phyloP scores from a whole-genome alignment of 2,113 vertebrate species.

The Gambusia holbrooki region DNA sequence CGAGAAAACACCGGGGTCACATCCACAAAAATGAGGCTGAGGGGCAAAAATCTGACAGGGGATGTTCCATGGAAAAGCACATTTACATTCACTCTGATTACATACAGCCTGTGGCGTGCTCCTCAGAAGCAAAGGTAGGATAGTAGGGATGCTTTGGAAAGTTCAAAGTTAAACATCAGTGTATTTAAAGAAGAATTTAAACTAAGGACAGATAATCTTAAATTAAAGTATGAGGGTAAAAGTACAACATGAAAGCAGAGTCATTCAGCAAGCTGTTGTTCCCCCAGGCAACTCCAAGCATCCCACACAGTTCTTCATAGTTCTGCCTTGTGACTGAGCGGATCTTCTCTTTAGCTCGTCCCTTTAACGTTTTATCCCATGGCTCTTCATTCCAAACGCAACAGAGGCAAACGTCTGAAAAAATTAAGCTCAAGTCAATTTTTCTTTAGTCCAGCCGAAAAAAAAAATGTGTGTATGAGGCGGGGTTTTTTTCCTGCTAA shows the following conservation, averaged over 20 bases:
- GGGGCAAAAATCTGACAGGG: constrained; percentile 38
- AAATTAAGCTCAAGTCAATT: constrained; percentile 1
- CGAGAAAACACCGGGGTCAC: constrained; percentile 43
- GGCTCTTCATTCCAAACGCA: constrained; percentile 14
- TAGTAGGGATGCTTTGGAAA: not conserved
- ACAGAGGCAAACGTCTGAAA: not conserved
- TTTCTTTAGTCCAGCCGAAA: constrained; percentile 8
- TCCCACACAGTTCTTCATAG: constrained; percentile 57
- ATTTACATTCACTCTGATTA: constrained; percentile 19
- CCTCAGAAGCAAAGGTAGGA: not conserved
- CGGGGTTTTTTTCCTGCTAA: not conserved
- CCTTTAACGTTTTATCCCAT: constrained; percentile 26
- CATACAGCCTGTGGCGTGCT: not conserved
- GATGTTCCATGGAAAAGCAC: constrained; percentile 28
- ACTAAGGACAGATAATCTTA: not conserved
- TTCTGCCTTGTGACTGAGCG: constrained; percentile 72
- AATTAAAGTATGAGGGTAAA: not conserved
- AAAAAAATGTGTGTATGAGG: not conserved
- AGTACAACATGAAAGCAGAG: constrained; percentile 52
- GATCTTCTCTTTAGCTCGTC: constrained; percentile 39
- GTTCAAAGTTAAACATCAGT: not conserved
- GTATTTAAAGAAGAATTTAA: not conserved
- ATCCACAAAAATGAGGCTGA: constrained; percentile 56
- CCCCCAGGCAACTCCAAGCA: constrained; percentile 40
- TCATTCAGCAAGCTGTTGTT: constrained; percentile 13